phyloP scores from a whole-genome alignment of 2,113 vertebrate species.

The Tautogolabrus adspersus region DNA sequence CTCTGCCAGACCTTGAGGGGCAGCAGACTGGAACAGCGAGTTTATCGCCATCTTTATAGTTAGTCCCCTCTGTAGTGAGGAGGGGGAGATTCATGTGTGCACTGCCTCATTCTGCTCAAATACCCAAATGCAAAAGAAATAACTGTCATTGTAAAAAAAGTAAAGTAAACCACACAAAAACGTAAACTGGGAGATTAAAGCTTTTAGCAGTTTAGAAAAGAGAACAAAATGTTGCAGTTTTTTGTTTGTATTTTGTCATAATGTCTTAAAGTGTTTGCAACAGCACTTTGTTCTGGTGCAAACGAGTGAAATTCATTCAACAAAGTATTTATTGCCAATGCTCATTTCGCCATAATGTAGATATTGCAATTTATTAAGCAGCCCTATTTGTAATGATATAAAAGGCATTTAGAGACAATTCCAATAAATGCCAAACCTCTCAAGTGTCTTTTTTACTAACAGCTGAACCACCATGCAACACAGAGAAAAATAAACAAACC shows the following conservation, averaged over 20 bases:
- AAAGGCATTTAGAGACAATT: neutral
- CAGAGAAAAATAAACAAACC: neutral
- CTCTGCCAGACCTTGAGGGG: conserved; percentile 17
- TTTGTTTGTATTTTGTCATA: neutral
- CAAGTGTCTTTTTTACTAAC: neutral
- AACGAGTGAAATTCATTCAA: too few relatives aligned
- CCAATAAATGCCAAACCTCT: neutral
- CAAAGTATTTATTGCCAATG: too few relatives aligned
- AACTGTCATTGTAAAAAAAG: neutral
- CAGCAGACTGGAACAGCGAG: conserved; percentile 12
- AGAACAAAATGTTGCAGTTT: neutral
- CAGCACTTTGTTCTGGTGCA: too few relatives aligned
- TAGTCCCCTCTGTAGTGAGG: neutral
- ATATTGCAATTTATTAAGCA: too few relatives aligned
- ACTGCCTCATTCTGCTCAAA: neutral
- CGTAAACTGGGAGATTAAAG: neutral
- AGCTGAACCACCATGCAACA: neutral
- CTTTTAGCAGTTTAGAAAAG: neutral
- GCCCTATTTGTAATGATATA: neutral
- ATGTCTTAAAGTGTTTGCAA: too few relatives aligned
- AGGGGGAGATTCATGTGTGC: conserved; percentile 7
- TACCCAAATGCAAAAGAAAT: neutral
- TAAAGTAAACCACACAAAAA: neutral
- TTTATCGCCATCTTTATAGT: conserved; percentile 12
- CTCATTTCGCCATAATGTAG: too few relatives aligned